phyloP scores from a whole-genome alignment of 2,113 vertebrate species.

The Phalacrocorax pelagicus region DNA sequence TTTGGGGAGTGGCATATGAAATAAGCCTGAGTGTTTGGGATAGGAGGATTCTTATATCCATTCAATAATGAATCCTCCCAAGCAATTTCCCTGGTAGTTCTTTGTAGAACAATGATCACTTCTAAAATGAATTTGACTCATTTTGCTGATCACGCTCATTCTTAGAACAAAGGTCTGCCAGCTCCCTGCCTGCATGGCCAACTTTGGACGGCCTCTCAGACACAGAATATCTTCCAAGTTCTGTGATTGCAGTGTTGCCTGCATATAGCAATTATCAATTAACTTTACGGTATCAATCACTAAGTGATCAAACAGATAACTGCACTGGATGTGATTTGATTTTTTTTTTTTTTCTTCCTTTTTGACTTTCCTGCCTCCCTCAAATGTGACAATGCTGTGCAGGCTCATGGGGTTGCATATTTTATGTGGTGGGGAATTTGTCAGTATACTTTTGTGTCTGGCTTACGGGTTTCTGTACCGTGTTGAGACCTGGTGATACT shows the following conservation, averaged over 20 bases:
- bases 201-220: not conserved
- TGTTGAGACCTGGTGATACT: not conserved
- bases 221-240: not conserved
- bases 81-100: not conserved
- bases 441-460: not conserved
- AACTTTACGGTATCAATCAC: not conserved
- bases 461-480: not conserved
- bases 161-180: not conserved
- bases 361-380: not conserved
- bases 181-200: not conserved
- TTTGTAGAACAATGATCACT: not conserved
- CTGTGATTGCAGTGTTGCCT: not conserved
- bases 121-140: not conserved
- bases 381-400: not conserved
- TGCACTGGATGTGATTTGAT: not conserved
- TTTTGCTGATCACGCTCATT: not conserved
- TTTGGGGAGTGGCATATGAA: not conserved
- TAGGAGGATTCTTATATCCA: not conserved
- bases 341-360: not conserved
- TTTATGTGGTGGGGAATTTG: not conserved
- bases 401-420: not conserved
- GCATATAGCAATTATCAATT: not conserved
- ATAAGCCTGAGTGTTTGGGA: not conserved
- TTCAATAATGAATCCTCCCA: not conserved
- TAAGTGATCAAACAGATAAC: not conserved